Percentiles rank a stretch among this genome's conserved stretches.
Conservation (phyloP, 2,888 invertebrate genomes). For the Apantesis nais region DNA sequence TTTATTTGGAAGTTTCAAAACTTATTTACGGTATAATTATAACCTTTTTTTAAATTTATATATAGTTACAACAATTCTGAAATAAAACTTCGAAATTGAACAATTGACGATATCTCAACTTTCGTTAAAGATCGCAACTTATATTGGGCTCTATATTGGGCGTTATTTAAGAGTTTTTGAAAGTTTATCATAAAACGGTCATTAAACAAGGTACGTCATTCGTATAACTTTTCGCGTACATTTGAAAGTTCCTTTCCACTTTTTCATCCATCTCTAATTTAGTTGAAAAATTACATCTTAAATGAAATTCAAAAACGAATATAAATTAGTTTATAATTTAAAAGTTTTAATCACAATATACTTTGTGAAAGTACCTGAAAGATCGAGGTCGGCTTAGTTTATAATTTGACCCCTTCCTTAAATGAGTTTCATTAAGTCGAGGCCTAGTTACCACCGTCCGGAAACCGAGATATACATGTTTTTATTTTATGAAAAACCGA, state of each 20-base stretch:
- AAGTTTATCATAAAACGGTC: too few relatives aligned
- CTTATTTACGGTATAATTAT: background rate
- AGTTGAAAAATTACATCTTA: background rate
- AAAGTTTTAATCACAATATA: slow-evolving; percentile 17
- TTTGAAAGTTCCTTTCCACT: too few relatives aligned
- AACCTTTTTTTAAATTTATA: too few relatives aligned
- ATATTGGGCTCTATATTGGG: too few relatives aligned
- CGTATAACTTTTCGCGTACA: background rate
- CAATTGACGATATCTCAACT: background rate
- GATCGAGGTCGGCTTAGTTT: slow-evolving; percentile 19
- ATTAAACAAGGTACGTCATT: too few relatives aligned
- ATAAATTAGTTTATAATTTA: slow-evolving; percentile 7
- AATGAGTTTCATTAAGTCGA: slow-evolving; percentile 37
- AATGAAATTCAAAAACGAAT: slow-evolving; percentile 3
- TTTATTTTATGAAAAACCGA: slow-evolving; percentile 25
- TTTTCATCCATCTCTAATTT: background rate
- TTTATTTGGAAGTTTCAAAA: background rate
- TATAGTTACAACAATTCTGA: background rate
- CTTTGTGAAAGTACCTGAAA: slow-evolving; percentile 23
- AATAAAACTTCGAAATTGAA: too few relatives aligned
- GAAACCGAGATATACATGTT: slow-evolving; percentile 25
- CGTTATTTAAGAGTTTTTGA: too few relatives aligned
- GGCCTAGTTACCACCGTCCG: slow-evolving; percentile 22
- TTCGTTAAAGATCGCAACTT: too few relatives aligned
- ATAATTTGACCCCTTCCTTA: slow-evolving; percentile 37